Conservation (phyloP, 2,113 vertebrate genomes). For the Albula glossodonta region DNA sequence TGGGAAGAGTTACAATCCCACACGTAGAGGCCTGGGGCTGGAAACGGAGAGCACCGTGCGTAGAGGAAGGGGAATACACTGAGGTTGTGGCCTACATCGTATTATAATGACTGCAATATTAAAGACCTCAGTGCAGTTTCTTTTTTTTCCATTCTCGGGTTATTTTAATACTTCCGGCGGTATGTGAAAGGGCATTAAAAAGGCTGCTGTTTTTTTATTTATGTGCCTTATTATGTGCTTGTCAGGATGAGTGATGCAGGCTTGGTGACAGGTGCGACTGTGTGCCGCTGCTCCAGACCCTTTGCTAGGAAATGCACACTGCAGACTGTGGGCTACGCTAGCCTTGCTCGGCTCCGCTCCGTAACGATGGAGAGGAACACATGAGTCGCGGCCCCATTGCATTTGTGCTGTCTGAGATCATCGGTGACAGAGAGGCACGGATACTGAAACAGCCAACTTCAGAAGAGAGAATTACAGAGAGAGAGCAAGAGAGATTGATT, state of each 20-base stretch:
- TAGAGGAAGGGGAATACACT: constrained; percentile 16
- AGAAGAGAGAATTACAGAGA: neutral
- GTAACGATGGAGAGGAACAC: neutral
- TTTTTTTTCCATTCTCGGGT: constrained; percentile 14
- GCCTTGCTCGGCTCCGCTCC: neutral
- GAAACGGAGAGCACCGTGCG: neutral
- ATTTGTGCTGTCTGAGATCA: neutral
- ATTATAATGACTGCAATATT: constrained; percentile 49
- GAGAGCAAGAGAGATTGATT: constrained; percentile 6
- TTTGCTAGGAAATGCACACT: neutral
- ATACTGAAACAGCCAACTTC: neutral
- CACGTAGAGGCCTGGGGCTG: neutral
- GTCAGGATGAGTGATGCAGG: constrained; percentile 32
- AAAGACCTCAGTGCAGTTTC: constrained; percentile 35
- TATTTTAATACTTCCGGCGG: constrained; percentile 14
- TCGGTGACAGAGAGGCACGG: neutral
- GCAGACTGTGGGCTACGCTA: neutral
- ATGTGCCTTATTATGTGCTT: constrained; percentile 43
- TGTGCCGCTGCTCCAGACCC: neutral
- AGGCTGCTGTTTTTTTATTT: constrained; percentile 34
- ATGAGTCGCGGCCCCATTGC: neutral
- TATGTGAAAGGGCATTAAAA: constrained; percentile 17
- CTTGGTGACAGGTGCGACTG: neutral
- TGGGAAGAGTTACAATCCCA: neutral
- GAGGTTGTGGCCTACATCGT: constrained; percentile 31